Percentiles rank a stretch among this genome's conserved stretches.
phyloP scores from a whole-genome alignment of 2,113 vertebrate species.

The Columba janthina region DNA sequence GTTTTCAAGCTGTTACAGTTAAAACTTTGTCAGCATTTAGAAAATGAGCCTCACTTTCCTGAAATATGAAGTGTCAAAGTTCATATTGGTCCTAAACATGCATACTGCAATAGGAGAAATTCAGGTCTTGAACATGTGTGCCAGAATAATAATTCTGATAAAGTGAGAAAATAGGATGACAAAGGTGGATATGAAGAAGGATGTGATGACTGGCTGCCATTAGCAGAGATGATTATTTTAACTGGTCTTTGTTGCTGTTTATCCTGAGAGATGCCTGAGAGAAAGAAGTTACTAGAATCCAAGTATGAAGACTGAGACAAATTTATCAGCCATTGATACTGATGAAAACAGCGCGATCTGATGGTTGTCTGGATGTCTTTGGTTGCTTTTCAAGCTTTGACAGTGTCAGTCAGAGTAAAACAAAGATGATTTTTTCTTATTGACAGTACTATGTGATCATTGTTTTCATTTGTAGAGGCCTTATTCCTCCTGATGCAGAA shows the following conservation, averaged over 20 bases:
- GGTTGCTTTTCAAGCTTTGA: not conserved
- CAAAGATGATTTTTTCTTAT: not conserved
- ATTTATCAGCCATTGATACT: not conserved
- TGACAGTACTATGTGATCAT: not conserved
- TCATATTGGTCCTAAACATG: not conserved
- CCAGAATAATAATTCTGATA: not conserved
- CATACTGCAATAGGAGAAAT: not conserved
- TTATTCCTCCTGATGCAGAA: constrained; percentile 91
- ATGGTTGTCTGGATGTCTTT: not conserved
- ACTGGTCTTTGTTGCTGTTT: not conserved
- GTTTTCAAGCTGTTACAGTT: not conserved
- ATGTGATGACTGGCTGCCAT: not conserved
- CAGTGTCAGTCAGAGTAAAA: not conserved
- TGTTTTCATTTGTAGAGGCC: constrained; percentile 80
- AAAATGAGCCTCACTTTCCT: not conserved
- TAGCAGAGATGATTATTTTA: not conserved
- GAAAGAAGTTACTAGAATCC: not conserved
- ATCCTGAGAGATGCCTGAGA: not conserved
- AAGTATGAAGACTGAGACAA: not conserved
- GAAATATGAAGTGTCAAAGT: not conserved
- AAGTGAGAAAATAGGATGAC: not conserved
- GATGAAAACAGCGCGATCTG: not conserved
- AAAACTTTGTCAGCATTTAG: not conserved
- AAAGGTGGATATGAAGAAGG: not conserved
- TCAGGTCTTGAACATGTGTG: not conserved